Conservation (phyloP, 2,113 vertebrate genomes). For the Rhagologus leucostigma region DNA sequence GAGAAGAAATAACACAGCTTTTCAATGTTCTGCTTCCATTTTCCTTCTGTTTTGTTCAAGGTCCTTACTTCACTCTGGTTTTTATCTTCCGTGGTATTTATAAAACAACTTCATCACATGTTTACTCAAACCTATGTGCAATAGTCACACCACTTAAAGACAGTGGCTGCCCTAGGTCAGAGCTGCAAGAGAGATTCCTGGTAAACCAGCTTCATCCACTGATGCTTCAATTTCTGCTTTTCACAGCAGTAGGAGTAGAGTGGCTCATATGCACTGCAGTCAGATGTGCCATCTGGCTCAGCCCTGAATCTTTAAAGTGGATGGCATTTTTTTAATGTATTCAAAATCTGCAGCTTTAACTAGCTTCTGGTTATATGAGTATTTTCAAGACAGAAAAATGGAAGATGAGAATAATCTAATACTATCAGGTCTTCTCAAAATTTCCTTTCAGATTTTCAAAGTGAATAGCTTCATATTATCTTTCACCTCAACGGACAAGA, state of each 20-base stretch:
- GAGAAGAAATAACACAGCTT: background rate
- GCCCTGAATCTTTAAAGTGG: background rate
- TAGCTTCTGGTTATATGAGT: background rate
- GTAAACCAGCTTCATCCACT: background rate
- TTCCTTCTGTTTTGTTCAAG: background rate
- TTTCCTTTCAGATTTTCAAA: background rate
- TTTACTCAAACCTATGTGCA: background rate
- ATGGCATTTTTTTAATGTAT: background rate
- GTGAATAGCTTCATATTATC: accelerated
- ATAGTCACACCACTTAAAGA: background rate
- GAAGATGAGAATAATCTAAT: background rate
- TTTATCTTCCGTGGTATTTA: background rate
- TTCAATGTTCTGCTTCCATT: background rate
- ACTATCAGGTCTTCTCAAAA: background rate
- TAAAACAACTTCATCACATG: background rate
- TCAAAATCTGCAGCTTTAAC: background rate
- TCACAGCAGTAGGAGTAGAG: background rate
- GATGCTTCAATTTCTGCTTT: background rate
- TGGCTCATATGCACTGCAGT: background rate
- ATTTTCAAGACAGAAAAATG: background rate
- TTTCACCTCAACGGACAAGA: background rate
- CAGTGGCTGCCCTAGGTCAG: background rate
- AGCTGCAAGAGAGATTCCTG: background rate
- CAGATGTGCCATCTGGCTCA: constrained; percentile 11
- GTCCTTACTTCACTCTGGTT: background rate